These are phyloP conservation scores for Darevskia mixta DNA, from an alignment of 2,797 vertebrate species.

Conservation along the genomic window DNA sequence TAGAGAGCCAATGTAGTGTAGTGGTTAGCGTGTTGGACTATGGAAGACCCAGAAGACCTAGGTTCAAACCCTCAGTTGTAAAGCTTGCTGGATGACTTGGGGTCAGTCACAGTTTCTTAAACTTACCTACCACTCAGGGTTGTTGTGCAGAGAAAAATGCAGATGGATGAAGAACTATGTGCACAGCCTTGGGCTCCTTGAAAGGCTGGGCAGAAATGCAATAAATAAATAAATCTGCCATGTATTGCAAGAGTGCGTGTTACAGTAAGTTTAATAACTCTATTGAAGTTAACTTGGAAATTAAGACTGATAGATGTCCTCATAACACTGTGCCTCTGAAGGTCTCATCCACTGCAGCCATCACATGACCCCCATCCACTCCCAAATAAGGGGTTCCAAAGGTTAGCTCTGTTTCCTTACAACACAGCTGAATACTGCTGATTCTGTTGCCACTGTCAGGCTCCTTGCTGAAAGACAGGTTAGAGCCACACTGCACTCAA, in stretches of 20 bases:
- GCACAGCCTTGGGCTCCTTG: too few species aligned
- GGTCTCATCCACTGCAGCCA: conserved; percentile 63
- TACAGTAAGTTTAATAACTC: not conserved
- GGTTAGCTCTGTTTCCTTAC: conserved; percentile 75
- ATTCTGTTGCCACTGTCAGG: conserved; percentile 76
- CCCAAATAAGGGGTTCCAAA: conserved; percentile 66
- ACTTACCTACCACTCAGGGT: too few species aligned
- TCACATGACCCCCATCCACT: conserved; percentile 59
- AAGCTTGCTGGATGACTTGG: too few species aligned
- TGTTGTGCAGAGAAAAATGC: too few species aligned
- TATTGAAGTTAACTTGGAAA: not conserved
- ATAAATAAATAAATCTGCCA: too few species aligned
- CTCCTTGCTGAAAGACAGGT: conserved; percentile 83
- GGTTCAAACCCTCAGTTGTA: too few species aligned
- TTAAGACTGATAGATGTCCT: not conserved
- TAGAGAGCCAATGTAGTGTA: not conserved
- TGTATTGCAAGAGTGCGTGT: not conserved
- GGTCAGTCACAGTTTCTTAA: too few species aligned
- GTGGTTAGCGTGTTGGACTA: too few species aligned
- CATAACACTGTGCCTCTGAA: not conserved
- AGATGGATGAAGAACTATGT: too few species aligned
- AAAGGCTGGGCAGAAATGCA: too few species aligned
- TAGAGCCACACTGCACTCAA: conserved; percentile 82
- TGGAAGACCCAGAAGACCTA: too few species aligned
- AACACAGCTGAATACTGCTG: conserved; percentile 79